Evolutionary conservation across 2,888 invertebrate species (phyloP).

Genomic region (Cryptocheilus praepositus): DNA sequence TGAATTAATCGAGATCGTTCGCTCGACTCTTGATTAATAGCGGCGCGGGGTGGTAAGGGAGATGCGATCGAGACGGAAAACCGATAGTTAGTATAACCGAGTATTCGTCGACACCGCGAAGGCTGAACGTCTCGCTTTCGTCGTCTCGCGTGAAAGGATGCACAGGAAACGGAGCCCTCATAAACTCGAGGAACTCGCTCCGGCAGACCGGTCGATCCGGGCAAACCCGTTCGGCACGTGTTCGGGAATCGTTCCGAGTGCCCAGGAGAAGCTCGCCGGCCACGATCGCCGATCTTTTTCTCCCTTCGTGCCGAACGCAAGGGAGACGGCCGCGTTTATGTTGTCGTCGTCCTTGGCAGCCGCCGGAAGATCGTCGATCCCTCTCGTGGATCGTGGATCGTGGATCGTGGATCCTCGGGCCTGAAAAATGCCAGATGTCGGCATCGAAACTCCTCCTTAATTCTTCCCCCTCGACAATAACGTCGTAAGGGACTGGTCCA

Average conservation of each 20-base stretch:
- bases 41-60: no score
- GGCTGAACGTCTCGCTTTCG: no score
- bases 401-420: constrained; percentile 16
- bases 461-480: no score
- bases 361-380: constrained; percentile 48
- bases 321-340: constrained; percentile 55
- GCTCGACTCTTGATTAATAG: no score
- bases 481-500: no score
- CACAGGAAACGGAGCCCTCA: constrained; percentile 36
- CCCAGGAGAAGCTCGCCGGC: constrained; percentile 39
- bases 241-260: constrained; percentile 50
- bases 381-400: not conserved
- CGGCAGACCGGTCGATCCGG: constrained; percentile 41
- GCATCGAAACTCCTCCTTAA: no score
- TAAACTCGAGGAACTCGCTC: constrained; percentile 33
- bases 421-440: no score
- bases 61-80: no score
- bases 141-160: constrained; percentile 21
- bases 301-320: constrained; percentile 39
- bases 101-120: no score
- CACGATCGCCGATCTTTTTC: constrained; percentile 40
- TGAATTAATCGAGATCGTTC: no score
- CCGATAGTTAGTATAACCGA: no score
- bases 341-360: constrained; percentile 64
- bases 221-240: constrained; percentile 55